phyloP scores from a whole-genome alignment of 2,888 invertebrate species.

The Hedya salicella region DNA sequence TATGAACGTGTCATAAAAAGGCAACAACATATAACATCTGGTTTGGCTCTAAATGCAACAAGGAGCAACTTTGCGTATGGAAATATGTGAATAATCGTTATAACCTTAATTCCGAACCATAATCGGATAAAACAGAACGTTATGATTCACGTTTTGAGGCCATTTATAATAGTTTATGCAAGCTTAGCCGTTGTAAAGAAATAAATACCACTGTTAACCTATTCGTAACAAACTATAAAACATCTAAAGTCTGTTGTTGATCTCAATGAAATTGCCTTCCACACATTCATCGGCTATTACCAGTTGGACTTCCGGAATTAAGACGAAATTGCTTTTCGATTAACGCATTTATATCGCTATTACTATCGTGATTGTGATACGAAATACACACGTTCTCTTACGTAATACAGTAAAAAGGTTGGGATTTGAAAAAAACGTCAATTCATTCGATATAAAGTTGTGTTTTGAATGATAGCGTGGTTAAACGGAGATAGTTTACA shows the following conservation, averaged over 20 bases:
- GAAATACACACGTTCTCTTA: conserved; percentile 39
- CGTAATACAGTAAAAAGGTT: conserved; percentile 12
- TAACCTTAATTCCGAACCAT: background rate
- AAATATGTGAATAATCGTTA: background rate
- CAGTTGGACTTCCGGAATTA: conserved; percentile 42
- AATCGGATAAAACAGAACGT: no score
- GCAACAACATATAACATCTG: background rate
- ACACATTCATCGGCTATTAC: conserved; percentile 36
- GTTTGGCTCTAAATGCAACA: background rate
- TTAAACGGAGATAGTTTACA: conserved; percentile 8
- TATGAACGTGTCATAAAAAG: background rate
- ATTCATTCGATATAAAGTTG: conserved; percentile 4
- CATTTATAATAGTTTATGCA: conserved; percentile 3
- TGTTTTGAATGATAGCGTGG: background rate
- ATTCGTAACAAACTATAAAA: conserved; percentile 12
- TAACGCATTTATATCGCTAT: conserved; percentile 41
- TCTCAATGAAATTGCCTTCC: conserved; percentile 36
- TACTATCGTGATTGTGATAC: conserved; percentile 35
- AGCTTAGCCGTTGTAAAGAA: conserved; percentile 1
- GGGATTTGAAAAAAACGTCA: background rate
- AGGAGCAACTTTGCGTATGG: background rate
- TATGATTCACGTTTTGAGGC: background rate
- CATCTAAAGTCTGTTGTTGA: conserved; percentile 21
- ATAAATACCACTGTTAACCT: conserved; percentile 7
- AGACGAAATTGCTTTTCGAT: conserved; percentile 42